Conservation (phyloP, 2,888 invertebrate genomes). For the Lasiommata megera region DNA sequence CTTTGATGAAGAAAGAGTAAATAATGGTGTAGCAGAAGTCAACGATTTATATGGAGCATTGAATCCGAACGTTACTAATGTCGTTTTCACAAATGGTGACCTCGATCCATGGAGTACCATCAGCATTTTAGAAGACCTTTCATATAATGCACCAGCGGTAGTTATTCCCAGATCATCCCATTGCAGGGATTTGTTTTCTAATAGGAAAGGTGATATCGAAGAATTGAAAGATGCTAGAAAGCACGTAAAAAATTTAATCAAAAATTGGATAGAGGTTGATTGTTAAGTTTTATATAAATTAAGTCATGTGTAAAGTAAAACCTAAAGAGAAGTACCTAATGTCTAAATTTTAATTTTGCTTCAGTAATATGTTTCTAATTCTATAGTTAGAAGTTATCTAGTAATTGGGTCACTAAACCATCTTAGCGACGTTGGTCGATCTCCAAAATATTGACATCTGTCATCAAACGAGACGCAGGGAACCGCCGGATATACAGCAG, state of each 20-base stretch:
- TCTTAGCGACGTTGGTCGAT: too few species aligned
- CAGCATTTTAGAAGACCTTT: constrained; percentile 69
- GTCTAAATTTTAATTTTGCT: too few species aligned
- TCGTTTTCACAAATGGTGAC: constrained; percentile 82
- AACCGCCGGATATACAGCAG: too few species aligned
- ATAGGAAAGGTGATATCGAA: constrained; percentile 48
- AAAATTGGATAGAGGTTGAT: constrained; percentile 59
- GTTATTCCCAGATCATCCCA: constrained; percentile 57
- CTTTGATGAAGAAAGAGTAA: constrained; percentile 54
- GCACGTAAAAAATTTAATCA: constrained; percentile 59
- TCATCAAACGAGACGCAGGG: too few species aligned
- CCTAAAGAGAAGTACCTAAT: too few species aligned
- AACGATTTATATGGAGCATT: constrained; percentile 75
- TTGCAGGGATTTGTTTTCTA: constrained; percentile 58
- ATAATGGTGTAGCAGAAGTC: constrained; percentile 56
- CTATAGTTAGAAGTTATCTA: neutral
- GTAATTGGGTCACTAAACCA: neutral
- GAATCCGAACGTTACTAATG: constrained; percentile 72
- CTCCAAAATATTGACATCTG: too few species aligned
- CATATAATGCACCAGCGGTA: constrained; percentile 60
- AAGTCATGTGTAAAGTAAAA: too few species aligned
- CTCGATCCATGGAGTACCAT: constrained; percentile 82
- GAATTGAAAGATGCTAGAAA: constrained; percentile 59
- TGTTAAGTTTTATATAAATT: constrained; percentile 39
- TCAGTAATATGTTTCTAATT: too few species aligned